Base-by-base conservation (phyloP, 1,140 invertebrate species). In the Euglossa dilemma region DNA sequence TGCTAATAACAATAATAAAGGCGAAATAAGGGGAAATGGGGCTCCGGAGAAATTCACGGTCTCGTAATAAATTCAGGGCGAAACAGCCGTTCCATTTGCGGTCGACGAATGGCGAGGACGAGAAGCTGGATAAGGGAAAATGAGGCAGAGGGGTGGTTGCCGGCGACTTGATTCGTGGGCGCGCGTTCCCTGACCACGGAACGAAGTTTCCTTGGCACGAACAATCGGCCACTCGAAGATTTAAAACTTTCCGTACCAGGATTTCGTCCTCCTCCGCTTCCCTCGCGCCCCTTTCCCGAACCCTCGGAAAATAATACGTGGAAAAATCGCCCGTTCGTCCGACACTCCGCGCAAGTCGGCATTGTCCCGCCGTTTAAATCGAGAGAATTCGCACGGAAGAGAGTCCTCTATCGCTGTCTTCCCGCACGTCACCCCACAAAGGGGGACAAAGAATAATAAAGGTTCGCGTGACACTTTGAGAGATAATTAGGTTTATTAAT, bases 1-100 rank as follows among this genome's bases (percentile, higher is more conserved):
- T 87, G 83, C 83, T 88, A 88, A 88, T 88, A 88, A 88, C 83
- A 85, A 87, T 88, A 88, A 88, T 87, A 87, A 88, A 88, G 79
- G 66, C 63, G 86, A 85, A 88, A 88, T 87, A 87, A 79, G 80
- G 83, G 76, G 85, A 84, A 89, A 84, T 79, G 77, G 81, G 84
- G 83, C 87, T 88, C 79, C 28, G 45, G 86, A 85, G 86, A 85
- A 87, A 88, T 88, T 88, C 87, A 88, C 86, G 71, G 86, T 43
- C 66, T 74, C 81, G 86, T 88, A 88, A 87, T 88, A 88, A 88
- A 88, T 88, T 88, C 86, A 87, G 52, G 86, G 74, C 61, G 86
- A 85, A 87, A 83, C 78, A 70, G 75, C 56, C 86, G 80, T 87
- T 87, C 87, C 86, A 88, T 88, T 88, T 88, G 87, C 80, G 87